Evolutionary conservation across 2,888 invertebrate species (phyloP).

Genomic region (Mythimna loreyi): DNA sequence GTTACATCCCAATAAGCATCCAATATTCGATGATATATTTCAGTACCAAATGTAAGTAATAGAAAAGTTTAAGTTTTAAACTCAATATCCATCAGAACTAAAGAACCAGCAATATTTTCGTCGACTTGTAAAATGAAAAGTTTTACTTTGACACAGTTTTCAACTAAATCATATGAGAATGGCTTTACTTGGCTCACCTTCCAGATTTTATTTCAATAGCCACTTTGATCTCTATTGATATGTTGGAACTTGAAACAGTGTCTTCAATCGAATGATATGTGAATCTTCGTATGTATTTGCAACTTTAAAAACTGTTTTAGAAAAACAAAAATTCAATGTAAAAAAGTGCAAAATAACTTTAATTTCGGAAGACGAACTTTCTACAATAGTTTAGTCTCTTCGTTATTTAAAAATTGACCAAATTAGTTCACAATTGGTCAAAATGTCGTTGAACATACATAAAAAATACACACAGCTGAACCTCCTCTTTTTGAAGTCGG

Average conservation of each 20-base stretch:
- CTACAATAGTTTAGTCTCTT: no score
- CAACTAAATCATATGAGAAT: slow-evolving; percentile 9
- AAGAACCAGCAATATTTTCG: slow-evolving; percentile 33
- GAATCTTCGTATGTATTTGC: no score
- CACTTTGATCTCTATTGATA: background rate
- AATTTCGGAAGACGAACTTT: no score
- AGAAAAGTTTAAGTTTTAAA: slow-evolving; percentile 20
- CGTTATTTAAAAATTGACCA: no score
- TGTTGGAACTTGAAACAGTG: background rate
- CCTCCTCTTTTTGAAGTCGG: no score
- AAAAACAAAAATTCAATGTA: no score
- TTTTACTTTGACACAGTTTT: slow-evolving; percentile 4
- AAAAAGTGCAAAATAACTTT: no score
- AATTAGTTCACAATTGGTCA: no score
- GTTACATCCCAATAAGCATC: background rate
- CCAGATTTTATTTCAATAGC: background rate
- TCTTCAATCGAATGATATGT: no score
- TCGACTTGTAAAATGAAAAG: slow-evolving; percentile 30
- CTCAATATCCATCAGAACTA: slow-evolving; percentile 31
- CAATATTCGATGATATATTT: slow-evolving; percentile 5
- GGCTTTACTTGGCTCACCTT: background rate
- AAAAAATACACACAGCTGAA: no score
- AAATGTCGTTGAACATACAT: no score
- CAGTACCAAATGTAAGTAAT: background rate
- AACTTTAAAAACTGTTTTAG: no score